Percentiles rank a stretch among this genome's conserved stretches.
These are phyloP conservation scores for Cataglyphis albicans DNA, from an alignment of 2,888 invertebrate genomes.

Conservation along the genomic window DNA sequence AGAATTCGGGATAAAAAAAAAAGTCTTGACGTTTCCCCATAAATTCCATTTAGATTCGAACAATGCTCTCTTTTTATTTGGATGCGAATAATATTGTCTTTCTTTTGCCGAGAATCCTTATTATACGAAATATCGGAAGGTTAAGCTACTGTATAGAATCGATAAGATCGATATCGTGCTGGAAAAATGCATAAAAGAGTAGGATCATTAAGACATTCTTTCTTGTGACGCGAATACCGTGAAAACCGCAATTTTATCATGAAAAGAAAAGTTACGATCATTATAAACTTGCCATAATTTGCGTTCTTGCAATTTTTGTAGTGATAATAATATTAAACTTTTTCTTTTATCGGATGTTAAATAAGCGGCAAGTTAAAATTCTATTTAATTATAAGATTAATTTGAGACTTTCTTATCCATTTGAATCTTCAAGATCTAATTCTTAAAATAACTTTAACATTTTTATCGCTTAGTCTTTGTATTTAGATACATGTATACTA, in stretches of 20 bases:
- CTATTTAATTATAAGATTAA: neutral
- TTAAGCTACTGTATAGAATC: conserved; percentile 5
- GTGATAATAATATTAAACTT: neutral
- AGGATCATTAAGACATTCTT: neutral
- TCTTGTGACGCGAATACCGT: neutral
- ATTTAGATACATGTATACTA: neutral
- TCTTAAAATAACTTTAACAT: neutral
- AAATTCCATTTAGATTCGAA: neutral
- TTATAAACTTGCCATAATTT: neutral
- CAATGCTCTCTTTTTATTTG: neutral
- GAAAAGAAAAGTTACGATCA: neutral
- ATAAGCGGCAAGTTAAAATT: neutral
- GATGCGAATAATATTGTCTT: neutral
- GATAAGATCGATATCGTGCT: neutral
- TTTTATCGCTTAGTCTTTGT: neutral
- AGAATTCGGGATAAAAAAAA: neutral
- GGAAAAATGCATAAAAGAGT: conserved; percentile 9
- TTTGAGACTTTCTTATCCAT: neutral
- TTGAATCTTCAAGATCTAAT: neutral
- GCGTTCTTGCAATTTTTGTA: neutral
- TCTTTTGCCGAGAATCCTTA: neutral
- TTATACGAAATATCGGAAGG: neutral
- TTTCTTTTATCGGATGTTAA: neutral
- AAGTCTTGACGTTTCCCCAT: neutral
- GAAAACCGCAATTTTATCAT: neutral